These are phyloP conservation scores for Rhimphoctona megacephalus DNA, from an alignment of 2,888 invertebrate species.

Conservation along the genomic window DNA sequence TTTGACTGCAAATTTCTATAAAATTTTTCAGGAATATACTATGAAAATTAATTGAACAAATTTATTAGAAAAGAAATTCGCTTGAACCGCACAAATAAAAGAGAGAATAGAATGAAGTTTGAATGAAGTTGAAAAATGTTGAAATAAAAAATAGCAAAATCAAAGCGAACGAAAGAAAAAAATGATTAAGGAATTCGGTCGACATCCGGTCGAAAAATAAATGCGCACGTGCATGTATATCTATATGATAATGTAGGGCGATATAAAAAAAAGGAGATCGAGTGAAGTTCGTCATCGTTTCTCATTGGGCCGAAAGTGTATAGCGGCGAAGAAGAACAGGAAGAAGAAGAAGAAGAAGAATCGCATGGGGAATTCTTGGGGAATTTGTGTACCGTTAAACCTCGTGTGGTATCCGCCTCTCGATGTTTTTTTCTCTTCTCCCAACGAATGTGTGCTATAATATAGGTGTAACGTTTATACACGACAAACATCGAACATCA, in stretches of 20 bases:
- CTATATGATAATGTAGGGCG: constrained; percentile 10
- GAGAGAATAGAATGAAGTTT: too few species aligned
- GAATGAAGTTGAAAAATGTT: background rate
- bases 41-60: too few species aligned
- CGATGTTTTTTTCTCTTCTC: constrained; percentile 34
- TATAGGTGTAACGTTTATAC: constrained; percentile 31
- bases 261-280: constrained; percentile 34
- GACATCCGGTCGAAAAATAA: constrained; percentile 37
- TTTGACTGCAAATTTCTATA: background rate
- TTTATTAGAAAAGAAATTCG: too few species aligned
- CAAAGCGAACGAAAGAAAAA: constrained; percentile 7
- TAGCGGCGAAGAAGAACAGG: constrained; percentile 32
- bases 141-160: background rate
- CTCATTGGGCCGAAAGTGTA: constrained; percentile 45
- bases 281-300: constrained; percentile 46
- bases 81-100: too few species aligned
- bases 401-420: constrained; percentile 57
- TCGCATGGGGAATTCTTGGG: constrained; percentile 67
- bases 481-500: constrained; percentile 50
- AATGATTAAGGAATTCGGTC: constrained; percentile 47
- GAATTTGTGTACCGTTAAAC: constrained; percentile 75
- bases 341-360: constrained; percentile 59
- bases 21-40: background rate
- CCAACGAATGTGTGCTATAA: constrained; percentile 22
- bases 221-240: background rate